phyloP scores from a whole-genome alignment of 37 sponge, comb jelly and placozoan species.

The Amphimedon queenslandica region DNA sequence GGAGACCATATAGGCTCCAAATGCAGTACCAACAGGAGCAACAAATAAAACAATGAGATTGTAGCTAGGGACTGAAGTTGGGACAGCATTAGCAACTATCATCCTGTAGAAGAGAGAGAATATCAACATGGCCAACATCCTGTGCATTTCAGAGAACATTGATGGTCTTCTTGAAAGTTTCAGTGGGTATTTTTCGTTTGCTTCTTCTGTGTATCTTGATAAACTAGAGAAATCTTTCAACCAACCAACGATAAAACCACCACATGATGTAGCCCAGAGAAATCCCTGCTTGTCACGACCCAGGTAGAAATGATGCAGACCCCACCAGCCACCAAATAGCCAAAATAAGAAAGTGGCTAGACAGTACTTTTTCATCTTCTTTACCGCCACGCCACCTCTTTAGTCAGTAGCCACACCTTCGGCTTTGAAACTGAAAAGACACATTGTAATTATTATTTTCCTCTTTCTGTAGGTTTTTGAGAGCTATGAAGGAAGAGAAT shows the following conservation, averaged over 20 bases:
- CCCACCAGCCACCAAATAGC: slow-evolving; percentile 71
- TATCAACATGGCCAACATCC: slow-evolving; percentile 52
- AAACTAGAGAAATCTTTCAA: slow-evolving; percentile 68
- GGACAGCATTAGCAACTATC: slow-evolving; percentile 42
- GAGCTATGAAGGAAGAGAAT: too few species aligned
- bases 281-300: slow-evolving; percentile 74
- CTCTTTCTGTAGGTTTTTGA: too few species aligned
- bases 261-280: slow-evolving; percentile 71
- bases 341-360: slow-evolving; percentile 69
- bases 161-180: slow-evolving; percentile 8
- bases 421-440: too few species aligned
- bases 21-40: slow-evolving; percentile 68
- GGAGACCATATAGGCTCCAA: slow-evolving; percentile 74
- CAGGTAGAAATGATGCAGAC: slow-evolving; percentile 89
- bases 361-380: slow-evolving; percentile 31
- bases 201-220: slow-evolving; percentile 68
- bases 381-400: too few species aligned
- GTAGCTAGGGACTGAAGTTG: background rate
- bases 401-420: too few species aligned
- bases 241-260: slow-evolving; percentile 76
- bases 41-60: background rate
- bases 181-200: slow-evolving; percentile 38
- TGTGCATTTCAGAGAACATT: slow-evolving; percentile 17
- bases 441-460: too few species aligned
- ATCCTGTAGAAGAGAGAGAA: slow-evolving; percentile 48